These are phyloP conservation scores for Cyprinus carpio DNA, from an alignment of 2,113 vertebrate species.

Conservation along the genomic window DNA sequence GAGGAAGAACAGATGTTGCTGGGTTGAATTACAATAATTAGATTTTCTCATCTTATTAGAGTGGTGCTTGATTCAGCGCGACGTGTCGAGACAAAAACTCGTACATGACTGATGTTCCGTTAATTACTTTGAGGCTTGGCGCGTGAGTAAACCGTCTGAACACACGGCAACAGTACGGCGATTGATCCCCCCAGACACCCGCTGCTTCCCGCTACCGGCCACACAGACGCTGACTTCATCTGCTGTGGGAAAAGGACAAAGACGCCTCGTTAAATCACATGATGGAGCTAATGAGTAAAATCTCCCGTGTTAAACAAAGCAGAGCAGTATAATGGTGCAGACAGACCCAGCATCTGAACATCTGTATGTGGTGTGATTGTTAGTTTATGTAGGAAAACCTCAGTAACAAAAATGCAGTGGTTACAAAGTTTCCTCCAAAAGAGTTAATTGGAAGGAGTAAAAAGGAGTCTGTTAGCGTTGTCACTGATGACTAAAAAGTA, in stretches of 20 bases:
- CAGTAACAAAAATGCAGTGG: background rate
- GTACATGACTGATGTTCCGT: slow-evolving; percentile 21
- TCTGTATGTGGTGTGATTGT: background rate
- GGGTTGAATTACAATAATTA: slow-evolving; percentile 38
- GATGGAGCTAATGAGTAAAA: slow-evolving; percentile 45
- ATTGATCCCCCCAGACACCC: slow-evolving; percentile 17
- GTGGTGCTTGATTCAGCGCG: background rate
- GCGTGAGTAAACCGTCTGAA: slow-evolving; percentile 56
- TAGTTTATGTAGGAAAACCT: background rate
- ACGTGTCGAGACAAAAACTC: slow-evolving; percentile 13
- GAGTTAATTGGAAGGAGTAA: background rate
- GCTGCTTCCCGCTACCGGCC: slow-evolving; percentile 37
- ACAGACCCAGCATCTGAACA: background rate
- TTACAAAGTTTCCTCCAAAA: background rate
- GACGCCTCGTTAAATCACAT: slow-evolving; percentile 38
- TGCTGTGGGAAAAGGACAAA: slow-evolving; percentile 27
- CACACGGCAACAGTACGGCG: slow-evolving; percentile 38
- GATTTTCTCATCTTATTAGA: slow-evolving; percentile 21
- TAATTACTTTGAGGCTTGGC: slow-evolving; percentile 43
- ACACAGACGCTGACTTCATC: slow-evolving; percentile 46
- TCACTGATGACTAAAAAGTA: background rate
- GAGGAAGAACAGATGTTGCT: slow-evolving; percentile 14
- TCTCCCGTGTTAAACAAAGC: slow-evolving; percentile 8
- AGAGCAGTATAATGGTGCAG: background rate
- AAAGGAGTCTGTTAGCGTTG: background rate